Evolutionary conservation across 2,797 vertebrate genomes (phyloP).

Genomic region (Emydoidea blandingii): DNA sequence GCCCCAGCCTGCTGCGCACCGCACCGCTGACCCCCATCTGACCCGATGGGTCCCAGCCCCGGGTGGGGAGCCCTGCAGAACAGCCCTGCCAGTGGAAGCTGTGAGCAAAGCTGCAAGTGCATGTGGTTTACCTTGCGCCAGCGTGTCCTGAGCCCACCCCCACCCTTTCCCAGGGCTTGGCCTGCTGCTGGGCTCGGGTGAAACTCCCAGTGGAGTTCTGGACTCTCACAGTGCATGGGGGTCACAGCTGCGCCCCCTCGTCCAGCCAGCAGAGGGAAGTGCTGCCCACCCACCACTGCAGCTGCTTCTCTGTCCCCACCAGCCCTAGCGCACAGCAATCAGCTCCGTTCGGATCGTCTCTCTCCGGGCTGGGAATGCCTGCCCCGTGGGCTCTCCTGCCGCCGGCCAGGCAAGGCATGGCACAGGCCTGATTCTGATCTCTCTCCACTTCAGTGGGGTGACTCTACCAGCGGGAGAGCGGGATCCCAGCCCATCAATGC

Average conservation of each 20-base stretch:
- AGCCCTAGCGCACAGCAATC: background rate
- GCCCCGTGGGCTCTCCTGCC: background rate
- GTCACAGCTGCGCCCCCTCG: background rate
- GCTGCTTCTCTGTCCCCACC: too few relatives aligned
- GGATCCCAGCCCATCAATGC: background rate
- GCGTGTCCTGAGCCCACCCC: background rate
- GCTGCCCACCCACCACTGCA: background rate
- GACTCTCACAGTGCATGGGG: background rate
- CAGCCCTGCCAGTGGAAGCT: background rate
- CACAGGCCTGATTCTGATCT: background rate
- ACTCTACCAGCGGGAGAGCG: background rate
- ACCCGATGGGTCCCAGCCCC: background rate
- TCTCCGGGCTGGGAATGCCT: background rate
- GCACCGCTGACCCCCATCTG: background rate
- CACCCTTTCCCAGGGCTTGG: background rate
- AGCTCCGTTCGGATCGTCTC: too few relatives aligned
- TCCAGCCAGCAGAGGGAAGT: background rate
- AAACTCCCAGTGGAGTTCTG: background rate
- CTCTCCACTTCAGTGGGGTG: background rate
- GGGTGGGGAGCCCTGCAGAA: background rate
- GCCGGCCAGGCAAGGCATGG: background rate
- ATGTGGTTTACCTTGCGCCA: too few relatives aligned
- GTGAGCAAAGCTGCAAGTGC: background rate
- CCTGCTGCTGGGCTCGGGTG: background rate
- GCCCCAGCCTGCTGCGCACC: too few relatives aligned